Base-by-base conservation (phyloP, 2,113 vertebrate genomes). In the Prionailurus bengalensis region DNA sequence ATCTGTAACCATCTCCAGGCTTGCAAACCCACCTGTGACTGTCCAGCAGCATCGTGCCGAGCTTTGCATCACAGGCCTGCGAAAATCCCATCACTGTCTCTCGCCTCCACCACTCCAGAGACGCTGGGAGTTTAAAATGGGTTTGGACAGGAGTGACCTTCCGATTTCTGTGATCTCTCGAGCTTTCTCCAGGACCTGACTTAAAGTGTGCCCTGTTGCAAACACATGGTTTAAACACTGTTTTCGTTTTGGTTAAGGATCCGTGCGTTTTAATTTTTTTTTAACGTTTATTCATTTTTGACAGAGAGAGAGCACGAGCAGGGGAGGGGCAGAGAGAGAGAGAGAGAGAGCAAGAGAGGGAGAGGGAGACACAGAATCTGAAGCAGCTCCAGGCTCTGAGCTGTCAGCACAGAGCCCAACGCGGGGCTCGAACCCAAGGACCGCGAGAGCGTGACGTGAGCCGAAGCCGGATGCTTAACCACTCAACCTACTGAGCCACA, bases 111-210 rank as follows among this genome's bases (percentile, higher is more conserved):
- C 65, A 53, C 86, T 84, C 83, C 33, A 29, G 29, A 55, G 85
- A 27, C 61, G 79, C 84, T 85, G 74, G 82, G 97, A 97, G 84
- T 33, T 96, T 23, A 33, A 80, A 97, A 79, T 55, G 58, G 78
- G 82, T 98, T 0, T 92, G 79, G 73, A 79, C 11, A 1, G n/a
- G 76, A 84, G 94, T 65, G 23, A 86, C 96, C 45, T 98, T 85
- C 48, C 71, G 97, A 94, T 96, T 96, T 97, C 98, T 93, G 31
- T 97, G 81, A 96, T 98, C 96, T 97, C 96, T 96, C 97, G 95
- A 97, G 97, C 87, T 96, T 97, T 23, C 94, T 98, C 96, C 84
- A 97, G 97, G 95, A 94, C 85, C 10, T 94, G 81, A 96, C 82
- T 96, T 97, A 98, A 86, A 83, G 15, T 58, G 97, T 95, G 94